Base-by-base conservation (phyloP, 1,140 invertebrate species). In the Ptiloglossa arizonensis region DNA sequence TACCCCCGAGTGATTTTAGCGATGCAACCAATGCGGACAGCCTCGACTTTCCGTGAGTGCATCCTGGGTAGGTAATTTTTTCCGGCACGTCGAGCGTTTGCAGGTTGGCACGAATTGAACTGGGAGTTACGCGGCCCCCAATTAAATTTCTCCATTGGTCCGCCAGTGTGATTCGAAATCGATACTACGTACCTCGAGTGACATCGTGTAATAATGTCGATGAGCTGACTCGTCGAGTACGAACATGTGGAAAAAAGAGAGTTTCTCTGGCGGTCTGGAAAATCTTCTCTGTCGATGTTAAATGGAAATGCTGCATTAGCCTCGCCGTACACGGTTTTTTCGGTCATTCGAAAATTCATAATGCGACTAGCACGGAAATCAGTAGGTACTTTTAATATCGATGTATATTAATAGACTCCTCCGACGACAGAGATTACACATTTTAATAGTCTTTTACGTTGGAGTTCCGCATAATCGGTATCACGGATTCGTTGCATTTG, bases 81-180 rank as follows among this genome's bases (percentile, higher is more conserved):
- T 75, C 64, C 76, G 50, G 71, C 75, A 83, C 64, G 80, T 50
- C 75, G 80, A 79, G 67, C 82, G 77, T 79, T 79, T 73, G 77
- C 77, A 74, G 70, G 50, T 44, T 32, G 32, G 67, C 63, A 72
- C 81, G 80, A 87, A 86, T 87, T 86, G 79, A 80, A 80, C 72
- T 86, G 86, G 83, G 81, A 85, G 83, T 87, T 82, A 84, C 83
- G 63, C 69, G 59, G 64, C 62, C 69, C 78, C 79, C 84, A 88
- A 88, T 88, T 88, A 88, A 88, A 88, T 88, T 88, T 86, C 80
- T 76, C 70, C 83, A 86, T 75, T 54, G 81, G 82, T 60, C 79
- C 77, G 79, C 79, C 72, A 71, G 79, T 80, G 83, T 85, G 87
- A 88, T 88, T 87, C 75, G 80, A 80, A 87, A 86, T 86, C 87